phyloP scores from a whole-genome alignment of 1,140 invertebrate species.

The Drosophila micromelanica region DNA sequence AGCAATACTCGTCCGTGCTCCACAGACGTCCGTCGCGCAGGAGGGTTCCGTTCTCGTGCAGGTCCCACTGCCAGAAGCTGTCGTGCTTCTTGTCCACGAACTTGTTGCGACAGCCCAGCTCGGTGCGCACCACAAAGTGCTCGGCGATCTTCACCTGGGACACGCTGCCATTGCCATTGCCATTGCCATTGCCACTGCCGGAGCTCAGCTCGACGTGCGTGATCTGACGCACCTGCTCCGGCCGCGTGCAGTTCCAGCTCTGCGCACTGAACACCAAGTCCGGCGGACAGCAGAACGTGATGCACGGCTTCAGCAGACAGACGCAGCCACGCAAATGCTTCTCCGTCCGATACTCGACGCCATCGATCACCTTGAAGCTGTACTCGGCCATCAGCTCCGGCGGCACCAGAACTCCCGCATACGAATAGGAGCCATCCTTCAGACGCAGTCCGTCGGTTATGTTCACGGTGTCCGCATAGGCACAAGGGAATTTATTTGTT shows the following conservation, averaged over 20 bases:
- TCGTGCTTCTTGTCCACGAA: conserved; percentile 69
- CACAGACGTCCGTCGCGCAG: conserved; percentile 56
- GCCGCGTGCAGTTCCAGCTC: conserved; percentile 49
- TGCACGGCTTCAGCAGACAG: conserved; percentile 71
- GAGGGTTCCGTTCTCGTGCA: conserved; percentile 57
- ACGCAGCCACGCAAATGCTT: conserved; percentile 72
- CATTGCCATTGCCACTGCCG: conserved; percentile 19
- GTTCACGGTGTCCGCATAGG: conserved; percentile 68
- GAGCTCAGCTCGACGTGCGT: conserved; percentile 58
- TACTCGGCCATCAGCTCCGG: conserved; percentile 65
- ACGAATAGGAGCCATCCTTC: conserved; percentile 75
- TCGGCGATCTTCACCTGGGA: conserved; percentile 57
- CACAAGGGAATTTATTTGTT: conserved; percentile 47
- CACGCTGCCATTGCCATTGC: conserved; percentile 31
- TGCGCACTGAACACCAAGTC: conserved; percentile 48
- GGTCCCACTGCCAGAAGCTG: conserved; percentile 69
- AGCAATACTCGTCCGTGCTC: conserved; percentile 74
- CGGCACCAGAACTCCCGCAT: conserved; percentile 62
- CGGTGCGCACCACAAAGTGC: conserved; percentile 63
- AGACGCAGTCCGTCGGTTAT: conserved; percentile 70
- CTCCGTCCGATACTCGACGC: conserved; percentile 62
- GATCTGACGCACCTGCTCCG: conserved; percentile 15
- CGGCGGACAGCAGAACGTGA: conserved; percentile 70
- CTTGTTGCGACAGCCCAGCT: conserved; percentile 68
- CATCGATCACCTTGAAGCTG: conserved; percentile 73